Evolutionary conservation across 2,113 vertebrate species (phyloP).

Genomic region (Petaurus breviceps): DNA sequence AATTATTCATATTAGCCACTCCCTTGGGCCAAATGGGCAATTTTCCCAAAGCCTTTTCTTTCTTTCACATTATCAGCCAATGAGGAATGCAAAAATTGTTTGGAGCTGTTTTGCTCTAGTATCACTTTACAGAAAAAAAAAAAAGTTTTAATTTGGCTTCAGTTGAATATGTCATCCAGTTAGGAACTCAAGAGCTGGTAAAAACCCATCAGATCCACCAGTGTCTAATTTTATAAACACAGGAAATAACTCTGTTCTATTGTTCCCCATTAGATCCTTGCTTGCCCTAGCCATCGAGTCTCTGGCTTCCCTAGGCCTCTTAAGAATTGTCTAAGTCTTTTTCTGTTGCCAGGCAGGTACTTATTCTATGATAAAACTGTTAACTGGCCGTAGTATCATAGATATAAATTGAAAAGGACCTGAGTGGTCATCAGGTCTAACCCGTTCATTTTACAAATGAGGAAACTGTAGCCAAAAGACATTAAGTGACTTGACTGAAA

Average conservation of each 20-base stretch:
- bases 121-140: not conserved
- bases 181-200: not conserved
- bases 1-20: constrained; percentile 9
- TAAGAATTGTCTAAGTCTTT: not conserved
- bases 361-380: not conserved
- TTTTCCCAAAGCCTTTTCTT: constrained; percentile 21
- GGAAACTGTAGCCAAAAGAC: not conserved
- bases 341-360: not conserved
- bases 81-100: constrained; percentile 17
- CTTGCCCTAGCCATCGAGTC: not conserved
- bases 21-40: constrained; percentile 43
- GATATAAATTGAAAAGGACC: not conserved
- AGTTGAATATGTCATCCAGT: not conserved
- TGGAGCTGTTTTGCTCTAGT: constrained; percentile 5
- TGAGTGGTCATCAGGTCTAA: not conserved
- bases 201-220: not conserved
- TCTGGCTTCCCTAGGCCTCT: not conserved
- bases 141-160: not conserved
- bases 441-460: not conserved
- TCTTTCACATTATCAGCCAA: constrained; percentile 29
- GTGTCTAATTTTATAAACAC: not conserved
- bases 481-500: not conserved
- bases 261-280: not conserved
- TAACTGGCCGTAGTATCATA: not conserved
- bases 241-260: not conserved